phyloP scores from a whole-genome alignment of 2,888 invertebrate species.

The Tipula vernalis region DNA sequence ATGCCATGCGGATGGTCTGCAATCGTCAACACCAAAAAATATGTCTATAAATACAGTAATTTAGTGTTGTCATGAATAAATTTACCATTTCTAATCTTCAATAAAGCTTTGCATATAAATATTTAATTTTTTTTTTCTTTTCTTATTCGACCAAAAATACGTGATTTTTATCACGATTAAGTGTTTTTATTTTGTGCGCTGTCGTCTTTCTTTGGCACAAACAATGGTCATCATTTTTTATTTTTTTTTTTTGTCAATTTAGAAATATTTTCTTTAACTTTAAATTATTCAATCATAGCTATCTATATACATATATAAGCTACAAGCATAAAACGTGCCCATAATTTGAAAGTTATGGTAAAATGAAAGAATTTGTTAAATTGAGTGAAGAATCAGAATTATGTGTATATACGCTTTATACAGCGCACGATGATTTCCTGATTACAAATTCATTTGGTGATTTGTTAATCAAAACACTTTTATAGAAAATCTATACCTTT shows the following conservation, averaged over 20 bases:
- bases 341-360: background rate
- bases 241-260: background rate
- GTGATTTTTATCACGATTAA: background rate
- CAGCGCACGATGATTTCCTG: background rate
- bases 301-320: background rate
- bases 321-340: background rate
- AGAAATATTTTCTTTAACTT: background rate
- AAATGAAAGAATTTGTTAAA: background rate
- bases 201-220: background rate
- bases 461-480: background rate
- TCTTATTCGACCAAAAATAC: background rate
- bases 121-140: background rate
- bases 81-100: background rate
- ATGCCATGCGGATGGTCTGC: too few species aligned
- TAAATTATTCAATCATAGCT: background rate
- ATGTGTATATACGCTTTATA: background rate
- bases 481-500: background rate
- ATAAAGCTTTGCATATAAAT: background rate
- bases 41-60: background rate
- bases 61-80: background rate
- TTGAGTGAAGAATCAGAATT: background rate
- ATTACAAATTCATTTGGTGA: background rate
- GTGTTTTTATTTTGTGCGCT: background rate
- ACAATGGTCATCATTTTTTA: background rate
- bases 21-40: background rate